Evolutionary conservation across 23 tunicate genomes (phyloP), one percentile per base, ranked within the genome.

Genomic region (Trididemnum nubilum): DNA sequence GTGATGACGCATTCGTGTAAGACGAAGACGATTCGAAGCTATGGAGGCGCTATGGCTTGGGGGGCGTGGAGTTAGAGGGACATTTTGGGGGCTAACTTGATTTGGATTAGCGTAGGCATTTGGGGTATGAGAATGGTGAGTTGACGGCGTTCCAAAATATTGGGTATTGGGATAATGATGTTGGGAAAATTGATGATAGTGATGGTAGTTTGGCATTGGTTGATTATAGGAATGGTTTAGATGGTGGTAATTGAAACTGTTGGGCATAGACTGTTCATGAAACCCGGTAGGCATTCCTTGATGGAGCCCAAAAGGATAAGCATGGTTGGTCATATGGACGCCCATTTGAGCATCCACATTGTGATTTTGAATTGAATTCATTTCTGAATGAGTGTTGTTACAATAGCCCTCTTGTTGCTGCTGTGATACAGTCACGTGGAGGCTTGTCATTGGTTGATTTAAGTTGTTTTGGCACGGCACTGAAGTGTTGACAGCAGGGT

Each of bases 21-120:
- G 34, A 19, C 83, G 83, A 2, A 61, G 7, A 25, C 81, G 81
- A 33, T 44, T 77, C 15, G 51, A 83, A 30, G 37, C 65, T 25
- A 65, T 71, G 35, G 75, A 36, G 36, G 77, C 35, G 61, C 54
- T 34, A 64, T 64, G 82, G 31, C 57, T 71, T 25, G 77, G 81
- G 37, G 82, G 82, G 1, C 82, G 89, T 2, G 82, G 89, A 33
- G 75, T 77, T 22, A 61, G 26, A 61, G 26, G 25, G 24, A 4
- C 19, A 25, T 37, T 12, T 19, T 73, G 79, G 24, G 79, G 59
- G 15, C 15, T 15, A 44, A 44, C 54, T 44, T 44, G 54, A 15
- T 9, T 44, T 28, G 32, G 60, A 12, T 36, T 7, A 4, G 32
- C 2, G 29, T 38, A 12, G 59, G 5, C 9, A 25, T 4, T 4